Percentiles rank a stretch among this genome's conserved stretches.
Evolutionary conservation across 2,113 vertebrate genomes (phyloP).

Genomic region (Mastomys natalensis): DNA sequence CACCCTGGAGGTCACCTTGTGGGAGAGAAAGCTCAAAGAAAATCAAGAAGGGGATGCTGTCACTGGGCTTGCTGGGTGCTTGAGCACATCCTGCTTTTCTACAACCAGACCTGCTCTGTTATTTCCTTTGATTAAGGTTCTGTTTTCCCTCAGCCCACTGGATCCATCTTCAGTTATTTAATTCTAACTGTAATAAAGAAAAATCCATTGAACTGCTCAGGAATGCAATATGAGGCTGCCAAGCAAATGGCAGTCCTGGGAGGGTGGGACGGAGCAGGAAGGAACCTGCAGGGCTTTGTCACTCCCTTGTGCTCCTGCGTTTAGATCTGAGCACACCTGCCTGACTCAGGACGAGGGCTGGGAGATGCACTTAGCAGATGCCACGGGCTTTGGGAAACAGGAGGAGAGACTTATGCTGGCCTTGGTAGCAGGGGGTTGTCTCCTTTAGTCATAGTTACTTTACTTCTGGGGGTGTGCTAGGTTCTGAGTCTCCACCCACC

Average conservation of each 20-base stretch:
- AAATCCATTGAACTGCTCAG: background rate
- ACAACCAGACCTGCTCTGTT: slow-evolving; percentile 28
- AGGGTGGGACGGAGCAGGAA: background rate
- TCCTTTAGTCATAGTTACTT: background rate
- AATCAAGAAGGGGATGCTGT: rapidly evolving
- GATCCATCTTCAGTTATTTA: slow-evolving; percentile 68
- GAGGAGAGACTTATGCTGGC: background rate
- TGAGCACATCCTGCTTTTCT: slow-evolving; percentile 17
- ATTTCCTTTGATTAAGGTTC: slow-evolving; percentile 75
- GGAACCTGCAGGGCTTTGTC: background rate
- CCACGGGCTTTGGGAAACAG: background rate
- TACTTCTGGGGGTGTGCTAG: background rate
- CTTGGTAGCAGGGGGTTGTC: background rate
- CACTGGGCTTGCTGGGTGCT: background rate
- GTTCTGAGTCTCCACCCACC: background rate
- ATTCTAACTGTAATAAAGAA: slow-evolving; percentile 66
- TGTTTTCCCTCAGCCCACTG: slow-evolving; percentile 71
- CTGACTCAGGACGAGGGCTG: background rate
- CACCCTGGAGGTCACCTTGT: background rate
- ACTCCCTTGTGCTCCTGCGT: background rate
- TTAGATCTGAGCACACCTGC: background rate
- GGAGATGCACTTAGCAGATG: background rate
- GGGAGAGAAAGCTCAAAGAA: background rate
- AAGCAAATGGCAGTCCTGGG: background rate
- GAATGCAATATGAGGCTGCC: slow-evolving; percentile 39